Evolutionary conservation across 2,888 invertebrate species (phyloP).

Genomic region (Electrophaes corylata): DNA sequence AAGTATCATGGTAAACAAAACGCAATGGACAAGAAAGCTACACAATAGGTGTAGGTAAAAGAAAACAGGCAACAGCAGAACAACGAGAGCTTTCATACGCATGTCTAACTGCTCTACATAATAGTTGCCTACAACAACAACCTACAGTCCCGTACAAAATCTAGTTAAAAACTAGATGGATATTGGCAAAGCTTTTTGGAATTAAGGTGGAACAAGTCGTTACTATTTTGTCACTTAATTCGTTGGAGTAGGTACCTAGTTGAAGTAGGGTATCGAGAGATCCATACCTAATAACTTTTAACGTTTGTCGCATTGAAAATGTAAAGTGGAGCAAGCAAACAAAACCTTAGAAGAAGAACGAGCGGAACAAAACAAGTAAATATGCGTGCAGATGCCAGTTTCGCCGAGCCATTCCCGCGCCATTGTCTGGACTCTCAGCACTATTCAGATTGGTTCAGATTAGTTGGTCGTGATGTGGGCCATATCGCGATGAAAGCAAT

Average conservation of each 20-base stretch:
- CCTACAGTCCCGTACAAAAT: background rate
- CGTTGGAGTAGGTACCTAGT: too few relatives aligned
- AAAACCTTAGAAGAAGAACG: too few relatives aligned
- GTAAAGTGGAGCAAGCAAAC: background rate
- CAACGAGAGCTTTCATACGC: slow-evolving; percentile 31
- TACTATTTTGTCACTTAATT: too few relatives aligned
- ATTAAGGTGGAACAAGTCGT: too few relatives aligned
- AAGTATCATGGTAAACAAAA: slow-evolving; percentile 22
- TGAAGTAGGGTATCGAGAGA: too few relatives aligned
- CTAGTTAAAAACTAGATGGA: too few relatives aligned
- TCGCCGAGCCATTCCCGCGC: slow-evolving; percentile 36
- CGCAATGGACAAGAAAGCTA: slow-evolving; percentile 33
- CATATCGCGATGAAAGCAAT: slow-evolving; percentile 73
- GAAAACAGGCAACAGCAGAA: slow-evolving; percentile 29
- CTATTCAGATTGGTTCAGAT: slow-evolving; percentile 52
- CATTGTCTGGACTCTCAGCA: slow-evolving; percentile 34
- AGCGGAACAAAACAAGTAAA: too few relatives aligned
- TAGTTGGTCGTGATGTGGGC: slow-evolving; percentile 61
- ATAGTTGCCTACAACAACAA: background rate
- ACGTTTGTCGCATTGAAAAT: background rate
- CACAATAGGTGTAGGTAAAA: slow-evolving; percentile 39
- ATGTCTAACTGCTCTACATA: slow-evolving; percentile 17
- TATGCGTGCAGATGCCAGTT: slow-evolving; percentile 4
- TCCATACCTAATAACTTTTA: background rate
- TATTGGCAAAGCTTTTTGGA: too few relatives aligned